A percentile compares a stretch with the other conserved stretches of the same genome.
phyloP scores from a whole-genome alignment of 2,113 vertebrate genomes.

The Seriola quinqueradiata region DNA sequence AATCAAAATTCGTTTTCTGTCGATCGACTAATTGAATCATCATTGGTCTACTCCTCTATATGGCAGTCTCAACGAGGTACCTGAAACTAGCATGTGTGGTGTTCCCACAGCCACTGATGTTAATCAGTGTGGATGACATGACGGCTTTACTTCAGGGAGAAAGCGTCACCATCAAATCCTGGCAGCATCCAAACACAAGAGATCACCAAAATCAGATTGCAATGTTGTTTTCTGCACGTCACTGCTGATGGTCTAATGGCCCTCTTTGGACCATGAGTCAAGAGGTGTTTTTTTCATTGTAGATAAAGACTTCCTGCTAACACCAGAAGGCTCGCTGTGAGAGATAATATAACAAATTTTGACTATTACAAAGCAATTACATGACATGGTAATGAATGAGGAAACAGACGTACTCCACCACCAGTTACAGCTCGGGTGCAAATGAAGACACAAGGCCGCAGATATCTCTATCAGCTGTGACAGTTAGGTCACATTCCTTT shows the following conservation, averaged over 20 bases:
- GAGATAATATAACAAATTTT: not conserved
- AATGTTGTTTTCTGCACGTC: not conserved
- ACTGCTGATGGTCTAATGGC: not conserved
- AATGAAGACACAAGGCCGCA: constrained; percentile 49
- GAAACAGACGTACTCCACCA: constrained; percentile 54
- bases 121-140: not conserved
- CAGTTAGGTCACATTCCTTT: constrained; percentile 73
- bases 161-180: constrained; percentile 8
- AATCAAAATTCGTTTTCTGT: too few relatives aligned
- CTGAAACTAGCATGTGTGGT: not conserved
- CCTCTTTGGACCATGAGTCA: not conserved
- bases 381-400: constrained; percentile 26
- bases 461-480: constrained; percentile 73
- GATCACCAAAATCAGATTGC: not conserved
- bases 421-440: constrained; percentile 34
- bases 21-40: too few relatives aligned
- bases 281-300: not conserved
- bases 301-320: not conserved
- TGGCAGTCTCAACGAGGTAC: too few relatives aligned
- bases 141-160: constrained; percentile 9
- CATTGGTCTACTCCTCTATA: too few relatives aligned
- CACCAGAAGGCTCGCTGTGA: not conserved
- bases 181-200: constrained; percentile 8
- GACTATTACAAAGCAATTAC: constrained; percentile 39
- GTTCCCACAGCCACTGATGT: not conserved